Conservation (phyloP, 2,888 invertebrate genomes). For the Morpho helenor region DNA sequence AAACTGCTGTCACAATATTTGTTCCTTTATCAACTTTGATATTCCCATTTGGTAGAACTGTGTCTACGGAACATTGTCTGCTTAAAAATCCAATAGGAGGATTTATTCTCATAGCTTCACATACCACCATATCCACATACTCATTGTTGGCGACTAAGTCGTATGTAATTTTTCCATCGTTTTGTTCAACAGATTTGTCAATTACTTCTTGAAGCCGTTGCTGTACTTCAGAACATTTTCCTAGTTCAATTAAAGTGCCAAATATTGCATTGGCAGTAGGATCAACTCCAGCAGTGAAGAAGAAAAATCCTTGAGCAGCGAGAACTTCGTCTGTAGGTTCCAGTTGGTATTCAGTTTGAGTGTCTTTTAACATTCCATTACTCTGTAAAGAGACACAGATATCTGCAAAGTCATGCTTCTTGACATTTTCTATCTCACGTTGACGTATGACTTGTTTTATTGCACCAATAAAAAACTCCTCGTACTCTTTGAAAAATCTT, state of each 20-base stretch:
- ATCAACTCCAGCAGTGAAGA: constrained; percentile 59
- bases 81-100: constrained; percentile 47
- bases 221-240: constrained; percentile 46
- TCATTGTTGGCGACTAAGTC: constrained; percentile 43
- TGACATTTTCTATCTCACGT: constrained; percentile 40
- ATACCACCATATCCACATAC: constrained; percentile 48
- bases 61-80: constrained; percentile 41
- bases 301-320: constrained; percentile 57
- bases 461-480: constrained; percentile 49
- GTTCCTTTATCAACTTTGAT: constrained; percentile 49
- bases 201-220: constrained; percentile 51
- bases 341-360: constrained; percentile 40
- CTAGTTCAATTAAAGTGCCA: constrained; percentile 46
- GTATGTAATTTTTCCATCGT: constrained; percentile 39
- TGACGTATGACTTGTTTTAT: constrained; percentile 47
- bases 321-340: constrained; percentile 52
- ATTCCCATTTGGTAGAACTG: constrained; percentile 50
- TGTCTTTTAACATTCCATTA: constrained; percentile 42
- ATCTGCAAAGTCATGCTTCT: constrained; percentile 53
- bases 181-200: constrained; percentile 36
- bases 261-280: constrained; percentile 51
- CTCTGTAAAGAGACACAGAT: constrained; percentile 50
- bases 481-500: constrained; percentile 41
- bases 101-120: constrained; percentile 45
- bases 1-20: constrained; percentile 45